These are phyloP conservation scores for Nemurella pictetii DNA, from an alignment of 2,888 invertebrate species.

Conservation along the genomic window DNA sequence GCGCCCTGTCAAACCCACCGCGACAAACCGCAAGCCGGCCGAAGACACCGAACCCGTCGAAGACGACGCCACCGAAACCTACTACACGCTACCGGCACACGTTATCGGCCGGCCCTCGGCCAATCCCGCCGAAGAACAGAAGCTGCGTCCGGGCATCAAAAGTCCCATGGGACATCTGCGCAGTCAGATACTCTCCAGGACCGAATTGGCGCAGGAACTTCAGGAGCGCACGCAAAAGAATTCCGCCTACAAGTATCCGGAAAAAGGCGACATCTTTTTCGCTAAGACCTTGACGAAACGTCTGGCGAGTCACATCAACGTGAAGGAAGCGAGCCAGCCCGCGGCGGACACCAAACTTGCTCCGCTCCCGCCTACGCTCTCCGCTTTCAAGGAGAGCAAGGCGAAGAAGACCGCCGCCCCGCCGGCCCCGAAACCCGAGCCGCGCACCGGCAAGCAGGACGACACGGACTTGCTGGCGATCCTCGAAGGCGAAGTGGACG, in stretches of 20 bases:
- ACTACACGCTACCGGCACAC: slow-evolving; percentile 46
- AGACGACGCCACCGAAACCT: not conserved
- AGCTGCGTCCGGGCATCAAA: slow-evolving; percentile 52
- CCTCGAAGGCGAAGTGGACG: slow-evolving; percentile 59
- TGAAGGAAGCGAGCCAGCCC: not conserved
- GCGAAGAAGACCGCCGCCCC: not conserved
- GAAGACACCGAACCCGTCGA: not conserved
- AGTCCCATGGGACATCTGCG: slow-evolving; percentile 54
- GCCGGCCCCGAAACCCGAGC: not conserved
- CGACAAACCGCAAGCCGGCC: not conserved
- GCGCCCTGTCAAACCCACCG: not conserved
- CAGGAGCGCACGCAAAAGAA: slow-evolving; percentile 56
- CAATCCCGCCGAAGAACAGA: slow-evolving; percentile 53
- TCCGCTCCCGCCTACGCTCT: not conserved
- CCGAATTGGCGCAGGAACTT: slow-evolving; percentile 59
- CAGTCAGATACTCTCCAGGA: slow-evolving; percentile 59
- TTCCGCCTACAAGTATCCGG: slow-evolving; percentile 49
- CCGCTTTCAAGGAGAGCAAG: not conserved
- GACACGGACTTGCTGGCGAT: slow-evolving; percentile 61
- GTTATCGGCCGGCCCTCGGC: slow-evolving; percentile 53
- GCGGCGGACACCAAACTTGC: not conserved
- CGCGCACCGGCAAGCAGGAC: slow-evolving; percentile 46
- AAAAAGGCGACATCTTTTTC: slow-evolving; percentile 56
- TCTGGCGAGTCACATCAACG: slow-evolving; percentile 50
- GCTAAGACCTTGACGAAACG: slow-evolving; percentile 59